Percentiles rank a stretch among this genome's conserved stretches.
Conservation (phyloP, 2,888 invertebrate species). For the Cryptus viduatorius region DNA sequence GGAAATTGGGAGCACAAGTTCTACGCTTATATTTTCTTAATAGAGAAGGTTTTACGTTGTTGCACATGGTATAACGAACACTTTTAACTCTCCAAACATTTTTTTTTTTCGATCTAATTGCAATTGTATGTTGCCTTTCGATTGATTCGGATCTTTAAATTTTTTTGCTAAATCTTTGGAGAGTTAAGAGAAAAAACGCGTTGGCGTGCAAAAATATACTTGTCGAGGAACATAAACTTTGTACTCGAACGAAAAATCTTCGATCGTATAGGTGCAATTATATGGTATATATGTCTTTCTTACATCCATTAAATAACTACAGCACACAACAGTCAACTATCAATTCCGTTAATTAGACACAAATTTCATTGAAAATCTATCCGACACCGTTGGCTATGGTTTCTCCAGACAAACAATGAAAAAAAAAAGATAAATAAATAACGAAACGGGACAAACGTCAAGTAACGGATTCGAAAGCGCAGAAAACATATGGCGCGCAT, state of each 20-base stretch:
- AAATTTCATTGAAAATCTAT: neutral
- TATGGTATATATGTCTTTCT: neutral
- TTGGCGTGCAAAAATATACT: conserved; percentile 36
- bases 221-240: conserved; percentile 36
- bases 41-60: neutral
- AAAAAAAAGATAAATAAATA: neutral
- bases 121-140: neutral
- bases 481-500: neutral
- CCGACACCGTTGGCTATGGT: neutral
- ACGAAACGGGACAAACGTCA: neutral
- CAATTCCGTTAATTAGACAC: neutral
- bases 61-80: neutral
- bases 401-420: neutral
- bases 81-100: neutral
- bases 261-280: conserved; percentile 30
- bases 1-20: conserved; percentile 54
- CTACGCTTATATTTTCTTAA: neutral
- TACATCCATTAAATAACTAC: conserved; percentile 25
- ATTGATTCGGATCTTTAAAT: neutral
- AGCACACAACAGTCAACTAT: conserved; percentile 11
- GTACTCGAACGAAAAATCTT: conserved; percentile 38
- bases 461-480: neutral
- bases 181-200: conserved; percentile 11
- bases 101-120: neutral
- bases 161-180: neutral